Evolutionary conservation across 2,888 invertebrate genomes (phyloP).

Genomic region (Acleris literana): DNA sequence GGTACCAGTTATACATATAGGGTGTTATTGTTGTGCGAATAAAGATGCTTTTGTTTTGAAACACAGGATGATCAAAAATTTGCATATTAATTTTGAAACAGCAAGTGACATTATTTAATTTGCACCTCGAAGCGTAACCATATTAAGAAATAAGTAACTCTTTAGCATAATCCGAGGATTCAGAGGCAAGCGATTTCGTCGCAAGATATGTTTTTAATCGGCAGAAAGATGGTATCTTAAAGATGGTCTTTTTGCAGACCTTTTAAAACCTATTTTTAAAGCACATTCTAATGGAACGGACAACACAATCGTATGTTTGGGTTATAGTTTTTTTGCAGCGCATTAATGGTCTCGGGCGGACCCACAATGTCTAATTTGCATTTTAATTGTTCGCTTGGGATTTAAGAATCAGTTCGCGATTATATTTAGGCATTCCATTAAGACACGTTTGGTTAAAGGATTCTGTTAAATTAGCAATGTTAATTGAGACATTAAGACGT

Average conservation of each 20-base stretch:
- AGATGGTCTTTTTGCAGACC: constrained; percentile 24
- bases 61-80: too few relatives aligned
- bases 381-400: constrained; percentile 65
- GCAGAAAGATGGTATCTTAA: constrained; percentile 25
- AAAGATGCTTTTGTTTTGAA: not conserved
- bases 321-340: constrained; percentile 40
- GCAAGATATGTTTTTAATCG: constrained; percentile 34
- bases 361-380: constrained; percentile 65
- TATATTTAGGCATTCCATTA: constrained; percentile 49
- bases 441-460: constrained; percentile 43
- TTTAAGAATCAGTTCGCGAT: constrained; percentile 62
- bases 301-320: constrained; percentile 33
- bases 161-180: constrained; percentile 17
- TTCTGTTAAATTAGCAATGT: constrained; percentile 43
- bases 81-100: too few relatives aligned
- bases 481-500: constrained; percentile 41
- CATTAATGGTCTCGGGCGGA: constrained; percentile 44
- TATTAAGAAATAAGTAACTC: constrained; percentile 8
- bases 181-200: constrained; percentile 17
- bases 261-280: constrained; percentile 26
- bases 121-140: constrained; percentile 3
- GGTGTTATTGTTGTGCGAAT: constrained; percentile 23
- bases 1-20: constrained; percentile 21
- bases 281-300: constrained; percentile 34
- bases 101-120: not conserved